These are phyloP conservation scores for Brotogeris chrysoptera DNA, from an alignment of 2,797 vertebrate species.

Conservation along the genomic window DNA sequence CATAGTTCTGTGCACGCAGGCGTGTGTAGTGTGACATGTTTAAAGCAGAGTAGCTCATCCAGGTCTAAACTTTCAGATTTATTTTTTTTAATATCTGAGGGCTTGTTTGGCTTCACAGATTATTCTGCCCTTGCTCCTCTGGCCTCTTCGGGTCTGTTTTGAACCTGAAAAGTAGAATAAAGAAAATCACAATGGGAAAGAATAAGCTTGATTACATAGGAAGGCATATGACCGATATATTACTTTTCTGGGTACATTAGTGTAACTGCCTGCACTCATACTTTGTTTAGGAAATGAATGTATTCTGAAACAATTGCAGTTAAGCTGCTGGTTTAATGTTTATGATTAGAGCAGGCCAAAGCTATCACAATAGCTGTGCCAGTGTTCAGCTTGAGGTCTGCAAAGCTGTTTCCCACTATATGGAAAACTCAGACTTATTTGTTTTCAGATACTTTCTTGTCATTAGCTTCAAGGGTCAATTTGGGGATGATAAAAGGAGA, in stretches of 20 bases:
- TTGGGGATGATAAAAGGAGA: not conserved
- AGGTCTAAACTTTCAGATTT: not conserved
- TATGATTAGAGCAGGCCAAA: not conserved
- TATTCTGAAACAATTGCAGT: not conserved
- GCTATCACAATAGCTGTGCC: not conserved
- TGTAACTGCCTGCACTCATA: not conserved
- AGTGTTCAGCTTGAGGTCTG: not conserved
- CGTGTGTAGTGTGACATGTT: not conserved
- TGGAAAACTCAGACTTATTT: not conserved
- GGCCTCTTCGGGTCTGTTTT: not conserved
- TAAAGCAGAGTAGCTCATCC: not conserved
- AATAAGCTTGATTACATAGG: not conserved
- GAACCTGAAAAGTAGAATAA: not conserved
- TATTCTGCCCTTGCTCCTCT: not conserved
- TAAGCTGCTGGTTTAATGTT: not conserved
- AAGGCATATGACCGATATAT: not conserved
- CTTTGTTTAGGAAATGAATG: not conserved
- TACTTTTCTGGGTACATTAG: not conserved
- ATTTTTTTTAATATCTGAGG: not conserved
- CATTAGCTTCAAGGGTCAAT: not conserved
- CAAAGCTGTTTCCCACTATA: not conserved
- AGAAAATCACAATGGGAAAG: not conserved
- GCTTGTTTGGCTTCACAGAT: not conserved
- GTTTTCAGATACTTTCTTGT: not conserved
- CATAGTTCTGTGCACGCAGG: accelerated